Evolutionary conservation across 2,888 invertebrate species (phyloP).

Genomic region (Agonopterix alstromeriana): DNA sequence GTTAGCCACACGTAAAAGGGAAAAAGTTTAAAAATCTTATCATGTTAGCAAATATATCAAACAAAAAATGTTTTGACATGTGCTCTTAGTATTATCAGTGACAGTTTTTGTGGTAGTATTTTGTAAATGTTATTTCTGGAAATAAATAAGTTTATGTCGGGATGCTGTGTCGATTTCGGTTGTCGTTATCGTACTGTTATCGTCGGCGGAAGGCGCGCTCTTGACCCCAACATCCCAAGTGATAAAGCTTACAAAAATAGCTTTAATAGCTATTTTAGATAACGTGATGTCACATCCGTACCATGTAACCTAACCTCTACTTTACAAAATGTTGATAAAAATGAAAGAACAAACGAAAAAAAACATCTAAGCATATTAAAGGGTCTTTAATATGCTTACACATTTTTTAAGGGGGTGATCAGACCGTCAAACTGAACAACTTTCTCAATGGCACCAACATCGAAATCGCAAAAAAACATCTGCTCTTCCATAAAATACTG

Average conservation of each 20-base stretch:
- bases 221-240: conserved; percentile 47
- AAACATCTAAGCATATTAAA: too few relatives aligned
- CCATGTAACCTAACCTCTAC: too few relatives aligned
- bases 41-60: conserved; percentile 27
- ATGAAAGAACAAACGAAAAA: too few relatives aligned
- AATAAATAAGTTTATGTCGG: conserved; percentile 40
- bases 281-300: conserved; percentile 19
- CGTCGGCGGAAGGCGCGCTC: conserved; percentile 65
- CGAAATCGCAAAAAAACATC: too few relatives aligned
- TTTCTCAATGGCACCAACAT: too few relatives aligned
- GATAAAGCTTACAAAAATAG: conserved; percentile 55
- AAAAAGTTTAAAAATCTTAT: conserved; percentile 26
- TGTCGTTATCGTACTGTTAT: conserved; percentile 35
- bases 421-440: too few relatives aligned
- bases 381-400: too few relatives aligned
- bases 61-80: conserved; percentile 31
- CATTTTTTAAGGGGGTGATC: too few relatives aligned
- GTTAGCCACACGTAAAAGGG: too few relatives aligned
- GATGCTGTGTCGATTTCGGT: conserved; percentile 56
- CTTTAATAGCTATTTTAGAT: conserved; percentile 25
- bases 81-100: conserved; percentile 25
- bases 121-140: conserved; percentile 22
- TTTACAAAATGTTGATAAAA: too few relatives aligned
- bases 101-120: conserved; percentile 21
- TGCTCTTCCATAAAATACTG: too few relatives aligned